Conservation (phyloP, 2,888 invertebrate species). For the Boloria euphrosyne region DNA sequence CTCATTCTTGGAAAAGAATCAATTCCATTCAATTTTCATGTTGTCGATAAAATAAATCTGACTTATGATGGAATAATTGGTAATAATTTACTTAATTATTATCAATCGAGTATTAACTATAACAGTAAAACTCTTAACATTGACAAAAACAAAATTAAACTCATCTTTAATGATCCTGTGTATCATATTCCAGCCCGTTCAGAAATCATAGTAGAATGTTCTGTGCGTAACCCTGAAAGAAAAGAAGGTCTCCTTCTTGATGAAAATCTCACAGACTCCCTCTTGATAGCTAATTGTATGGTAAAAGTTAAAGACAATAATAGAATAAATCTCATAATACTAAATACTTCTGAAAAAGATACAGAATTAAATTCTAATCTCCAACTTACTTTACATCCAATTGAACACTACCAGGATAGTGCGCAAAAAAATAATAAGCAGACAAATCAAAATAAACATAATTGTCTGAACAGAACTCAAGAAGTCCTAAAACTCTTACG, state of each 20-base stretch:
- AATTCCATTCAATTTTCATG: background rate
- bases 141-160: background rate
- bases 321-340: no score
- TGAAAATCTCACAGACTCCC: no score
- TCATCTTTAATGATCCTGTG: conserved; percentile 8
- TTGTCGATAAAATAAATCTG: conserved; percentile 1
- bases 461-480: background rate
- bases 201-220: conserved; percentile 14
- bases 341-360: no score
- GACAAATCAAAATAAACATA: no score
- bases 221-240: conserved; percentile 7
- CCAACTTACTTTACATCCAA: no score
- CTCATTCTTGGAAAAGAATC: background rate
- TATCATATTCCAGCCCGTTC: conserved; percentile 12
- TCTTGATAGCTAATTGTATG: no score
- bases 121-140: background rate
- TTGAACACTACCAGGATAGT: no score
- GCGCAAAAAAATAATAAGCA: no score
- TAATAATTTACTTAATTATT: conserved; percentile 1
- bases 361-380: no score
- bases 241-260: no score
- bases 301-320: no score
- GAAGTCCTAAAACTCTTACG: no score
- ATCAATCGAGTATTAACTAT: background rate
- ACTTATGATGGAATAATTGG: conserved; percentile 20